A percentile compares a stretch with the other conserved stretches of the same genome.
Conservation (phyloP, 92 coral and sea anemone genomes). For the Scolanthus callimorphus region DNA sequence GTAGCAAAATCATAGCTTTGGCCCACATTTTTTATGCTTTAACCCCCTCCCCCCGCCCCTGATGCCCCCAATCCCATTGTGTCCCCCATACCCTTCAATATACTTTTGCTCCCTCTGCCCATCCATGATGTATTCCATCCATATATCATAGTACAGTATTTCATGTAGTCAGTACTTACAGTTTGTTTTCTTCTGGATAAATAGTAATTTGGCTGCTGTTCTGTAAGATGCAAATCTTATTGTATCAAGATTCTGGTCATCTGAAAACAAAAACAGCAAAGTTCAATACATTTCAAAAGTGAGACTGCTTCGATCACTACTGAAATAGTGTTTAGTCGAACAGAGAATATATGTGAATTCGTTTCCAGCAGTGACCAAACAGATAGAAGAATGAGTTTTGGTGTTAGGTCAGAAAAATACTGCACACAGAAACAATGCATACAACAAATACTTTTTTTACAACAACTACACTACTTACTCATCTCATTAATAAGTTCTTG, state of each 20-base stretch:
- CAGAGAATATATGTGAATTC: too few relatives aligned
- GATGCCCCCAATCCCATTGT: too few relatives aligned
- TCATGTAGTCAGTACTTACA: too few relatives aligned
- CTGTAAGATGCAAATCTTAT: constrained; percentile 90
- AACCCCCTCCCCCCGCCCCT: too few relatives aligned
- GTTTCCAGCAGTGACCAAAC: background rate
- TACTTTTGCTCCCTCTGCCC: too few relatives aligned
- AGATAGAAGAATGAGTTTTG: background rate
- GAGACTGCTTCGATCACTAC: background rate
- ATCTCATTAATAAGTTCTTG: constrained; percentile 92
- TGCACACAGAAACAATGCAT: background rate
- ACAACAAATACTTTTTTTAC: too few relatives aligned
- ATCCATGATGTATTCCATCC: too few relatives aligned
- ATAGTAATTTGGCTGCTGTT: constrained; percentile 87
- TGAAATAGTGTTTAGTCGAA: background rate
- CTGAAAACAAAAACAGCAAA: constrained; percentile 28
- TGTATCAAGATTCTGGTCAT: constrained; percentile 82
- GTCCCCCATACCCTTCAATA: too few relatives aligned
- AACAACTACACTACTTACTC: constrained; percentile 59
- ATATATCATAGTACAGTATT: too few relatives aligned
- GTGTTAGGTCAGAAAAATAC: background rate
- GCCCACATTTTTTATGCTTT: too few relatives aligned
- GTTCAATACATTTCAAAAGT: too few relatives aligned
- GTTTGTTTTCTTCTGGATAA: constrained; percentile 82
- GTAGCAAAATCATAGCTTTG: too few relatives aligned